Conservation (phyloP, 2,888 invertebrate genomes). For the Drosophila anomalata region DNA sequence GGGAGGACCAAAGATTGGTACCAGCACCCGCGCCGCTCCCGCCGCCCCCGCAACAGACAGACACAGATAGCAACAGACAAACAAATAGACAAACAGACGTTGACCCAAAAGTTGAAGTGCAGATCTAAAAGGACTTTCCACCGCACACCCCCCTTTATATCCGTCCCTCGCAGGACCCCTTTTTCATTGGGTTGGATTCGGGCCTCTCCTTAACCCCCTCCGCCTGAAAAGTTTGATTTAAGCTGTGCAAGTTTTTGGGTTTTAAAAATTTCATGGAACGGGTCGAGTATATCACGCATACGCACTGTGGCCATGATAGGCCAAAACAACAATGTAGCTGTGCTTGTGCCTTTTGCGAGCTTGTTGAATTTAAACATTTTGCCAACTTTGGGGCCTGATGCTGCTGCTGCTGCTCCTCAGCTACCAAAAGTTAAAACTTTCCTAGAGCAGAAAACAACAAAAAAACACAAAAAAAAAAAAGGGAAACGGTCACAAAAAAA, state of each 20-base stretch:
- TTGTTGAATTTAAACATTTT: constrained; percentile 78
- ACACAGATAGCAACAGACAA: constrained; percentile 73
- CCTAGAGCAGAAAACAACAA: constrained; percentile 3
- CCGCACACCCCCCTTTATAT: not conserved
- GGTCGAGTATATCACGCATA: constrained; percentile 74
- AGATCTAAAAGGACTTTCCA: constrained; percentile 64
- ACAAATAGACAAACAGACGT: constrained; percentile 79
- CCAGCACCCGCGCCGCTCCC: constrained; percentile 10
- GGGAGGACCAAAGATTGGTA: constrained; percentile 19
- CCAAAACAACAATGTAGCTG: constrained; percentile 32
- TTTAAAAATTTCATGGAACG: constrained; percentile 30
- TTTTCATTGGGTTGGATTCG: not conserved
- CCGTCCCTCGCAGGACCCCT: not conserved
- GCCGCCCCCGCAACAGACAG: constrained; percentile 33
- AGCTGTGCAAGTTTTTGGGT: constrained; percentile 76
- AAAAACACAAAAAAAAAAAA: constrained; percentile 26
- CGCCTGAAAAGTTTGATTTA: constrained; percentile 68
- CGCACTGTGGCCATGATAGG: constrained; percentile 71
- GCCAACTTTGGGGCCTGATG: constrained; percentile 59
- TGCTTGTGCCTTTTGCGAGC: constrained; percentile 24
- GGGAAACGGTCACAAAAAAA: constrained; percentile 15
- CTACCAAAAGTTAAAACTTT: constrained; percentile 77
- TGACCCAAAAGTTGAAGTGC: constrained; percentile 79
- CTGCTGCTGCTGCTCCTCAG: constrained; percentile 19
- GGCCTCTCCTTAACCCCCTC: too few relatives aligned